These are phyloP conservation scores for Charadrius vociferus DNA, from an alignment of 2,113 vertebrate species.

Conservation along the genomic window DNA sequence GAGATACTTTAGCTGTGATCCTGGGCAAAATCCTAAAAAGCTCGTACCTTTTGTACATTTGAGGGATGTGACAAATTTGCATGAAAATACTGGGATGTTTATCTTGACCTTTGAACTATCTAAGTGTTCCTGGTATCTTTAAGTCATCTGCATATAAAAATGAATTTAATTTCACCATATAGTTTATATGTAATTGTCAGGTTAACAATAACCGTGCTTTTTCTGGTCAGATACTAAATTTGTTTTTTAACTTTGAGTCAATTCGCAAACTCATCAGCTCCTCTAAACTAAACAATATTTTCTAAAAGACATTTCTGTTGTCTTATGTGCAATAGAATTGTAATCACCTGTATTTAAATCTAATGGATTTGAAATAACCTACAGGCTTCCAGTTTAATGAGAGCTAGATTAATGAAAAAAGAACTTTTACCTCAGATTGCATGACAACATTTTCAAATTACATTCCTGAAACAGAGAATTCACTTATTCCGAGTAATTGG, in stretches of 20 bases:
- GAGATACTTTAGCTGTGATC: not conserved
- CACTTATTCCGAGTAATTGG: slow-evolving; percentile 99
- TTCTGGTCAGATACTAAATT: slow-evolving; percentile 33
- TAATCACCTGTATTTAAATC: slow-evolving; percentile 95
- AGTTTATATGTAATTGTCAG: not conserved
- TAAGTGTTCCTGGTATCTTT: not conserved
- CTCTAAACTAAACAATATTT: slow-evolving; percentile 75
- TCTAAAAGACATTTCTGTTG: slow-evolving; percentile 83
- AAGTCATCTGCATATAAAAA: not conserved
- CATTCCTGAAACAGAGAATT: slow-evolving; percentile 96
- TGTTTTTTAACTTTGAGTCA: slow-evolving; percentile 71
- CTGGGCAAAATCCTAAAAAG: not conserved
- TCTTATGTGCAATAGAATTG: slow-evolving; percentile 80
- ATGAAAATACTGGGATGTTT: not conserved
- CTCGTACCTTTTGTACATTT: not conserved
- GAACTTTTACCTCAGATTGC: slow-evolving; percentile 87
- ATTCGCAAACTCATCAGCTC: slow-evolving; percentile 76
- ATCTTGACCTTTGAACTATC: not conserved
- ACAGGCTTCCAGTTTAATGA: slow-evolving; percentile 90
- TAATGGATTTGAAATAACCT: slow-evolving; percentile 94
- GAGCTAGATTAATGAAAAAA: slow-evolving; percentile 91
- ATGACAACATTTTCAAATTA: slow-evolving; percentile 98
- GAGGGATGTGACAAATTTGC: not conserved
- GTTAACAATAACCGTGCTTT: not conserved
- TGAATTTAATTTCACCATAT: not conserved